These are phyloP conservation scores for Benitochromis conjunctus DNA, from an alignment of 2,113 vertebrate genomes.

Conservation along the genomic window DNA sequence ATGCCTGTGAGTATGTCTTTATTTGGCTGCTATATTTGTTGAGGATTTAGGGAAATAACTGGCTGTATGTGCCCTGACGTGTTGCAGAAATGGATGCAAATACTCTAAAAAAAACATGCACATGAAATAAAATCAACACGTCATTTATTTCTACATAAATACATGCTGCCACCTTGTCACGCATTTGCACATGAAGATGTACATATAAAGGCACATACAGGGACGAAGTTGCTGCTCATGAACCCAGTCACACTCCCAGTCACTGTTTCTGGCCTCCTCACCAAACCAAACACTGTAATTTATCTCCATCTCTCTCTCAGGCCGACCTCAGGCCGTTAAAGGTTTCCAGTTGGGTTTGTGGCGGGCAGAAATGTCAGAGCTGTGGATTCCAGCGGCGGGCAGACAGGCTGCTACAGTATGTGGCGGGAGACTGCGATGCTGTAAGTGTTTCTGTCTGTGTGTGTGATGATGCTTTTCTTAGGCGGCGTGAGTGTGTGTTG, in stretches of 20 bases:
- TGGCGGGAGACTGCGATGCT: background rate
- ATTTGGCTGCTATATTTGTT: background rate
- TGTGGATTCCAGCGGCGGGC: constrained; percentile 30
- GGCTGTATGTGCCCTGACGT: background rate
- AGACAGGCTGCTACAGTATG: background rate
- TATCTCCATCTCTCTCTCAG: constrained; percentile 31
- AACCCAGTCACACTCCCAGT: constrained; percentile 24
- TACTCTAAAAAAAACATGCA: background rate
- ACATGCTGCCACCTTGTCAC: background rate
- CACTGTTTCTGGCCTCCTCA: background rate
- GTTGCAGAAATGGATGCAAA: background rate
- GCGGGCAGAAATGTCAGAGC: constrained; percentile 23
- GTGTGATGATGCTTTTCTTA: background rate
- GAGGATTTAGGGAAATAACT: background rate
- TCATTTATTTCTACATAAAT: background rate
- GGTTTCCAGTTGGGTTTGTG: constrained; percentile 51
- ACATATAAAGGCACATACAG: background rate
- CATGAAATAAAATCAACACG: background rate
- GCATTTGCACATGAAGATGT: background rate
- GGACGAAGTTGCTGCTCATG: background rate
- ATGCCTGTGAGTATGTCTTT: background rate
- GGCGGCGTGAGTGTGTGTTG: background rate
- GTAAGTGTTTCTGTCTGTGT: background rate
- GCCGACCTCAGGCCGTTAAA: constrained; percentile 30
- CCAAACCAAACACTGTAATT: constrained; percentile 45